Evolutionary conservation across 1,140 invertebrate genomes (phyloP), one percentile per base, ranked within the genome.

Genomic region (Apis florea): DNA sequence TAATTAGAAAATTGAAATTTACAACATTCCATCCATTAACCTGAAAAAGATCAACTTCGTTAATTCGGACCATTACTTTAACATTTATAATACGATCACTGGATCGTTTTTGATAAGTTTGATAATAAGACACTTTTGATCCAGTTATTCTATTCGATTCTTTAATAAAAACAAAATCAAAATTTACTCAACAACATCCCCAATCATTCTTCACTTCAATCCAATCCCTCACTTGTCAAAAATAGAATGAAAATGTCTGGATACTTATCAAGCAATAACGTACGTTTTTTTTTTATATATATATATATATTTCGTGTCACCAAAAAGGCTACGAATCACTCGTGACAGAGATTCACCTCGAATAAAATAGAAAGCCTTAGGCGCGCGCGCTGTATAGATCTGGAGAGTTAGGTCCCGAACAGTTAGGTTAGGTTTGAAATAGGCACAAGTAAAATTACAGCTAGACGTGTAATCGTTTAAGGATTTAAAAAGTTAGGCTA

Each of bases 291-390:
- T 40, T 40, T 40, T 40, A 40, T 40, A 40, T 40, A 40, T 40
- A 40, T 40, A 40, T 40, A 40, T 40, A 40, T 40, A 64, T 69
- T 58, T 26, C 3, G 19, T 24, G 40, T 64, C 58, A 71, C 77
- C 58, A 47, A 1, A 24, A 63, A 72, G 49, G 77, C 77, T 61
- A 79, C 77, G 53, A 19, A 24, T 63, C 68, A 24, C 68, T 54
- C 69, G 58, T 9, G 19, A 10, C 58, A 11, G 12, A 24, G 15
- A 17, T 63, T 40, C 40, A 1, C 56, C 17, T 54, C 31, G 9
- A 67, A 47, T 17, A 9, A 68, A 10, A 17, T 10, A 51, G 40
- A 9, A n/a, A 31, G 26, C 3, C 19, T 68, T 68, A 68, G n/a
- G 64, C 47, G 15, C n/a, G 5, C 31, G 0, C 4, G 9, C 31